Conservation (phyloP, 2,113 vertebrate genomes). For the Perca fluviatilis region DNA sequence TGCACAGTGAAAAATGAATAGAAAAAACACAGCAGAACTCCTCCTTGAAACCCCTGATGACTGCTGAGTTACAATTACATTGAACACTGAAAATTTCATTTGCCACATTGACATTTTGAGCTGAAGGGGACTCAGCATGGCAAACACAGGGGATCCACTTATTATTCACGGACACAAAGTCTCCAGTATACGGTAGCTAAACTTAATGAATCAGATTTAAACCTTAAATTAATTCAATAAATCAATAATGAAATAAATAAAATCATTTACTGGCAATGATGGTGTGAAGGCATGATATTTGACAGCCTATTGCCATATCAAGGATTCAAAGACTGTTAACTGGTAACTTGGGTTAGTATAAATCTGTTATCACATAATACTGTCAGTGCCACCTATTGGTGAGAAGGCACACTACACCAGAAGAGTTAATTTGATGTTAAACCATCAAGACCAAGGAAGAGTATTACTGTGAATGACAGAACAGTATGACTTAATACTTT, state of each 20-base stretch:
- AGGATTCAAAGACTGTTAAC: neutral
- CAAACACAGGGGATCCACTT: neutral
- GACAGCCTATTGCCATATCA: neutral
- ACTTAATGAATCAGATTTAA: conserved; percentile 1
- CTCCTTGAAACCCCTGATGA: neutral
- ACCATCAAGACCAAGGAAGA: neutral
- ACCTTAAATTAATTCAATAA: neutral
- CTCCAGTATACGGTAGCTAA: neutral
- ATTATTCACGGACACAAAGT: neutral
- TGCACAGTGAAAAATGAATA: conserved; percentile 1
- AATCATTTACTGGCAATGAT: neutral
- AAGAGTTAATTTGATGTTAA: neutral
- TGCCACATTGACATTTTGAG: conserved; percentile 12
- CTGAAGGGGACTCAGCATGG: neutral
- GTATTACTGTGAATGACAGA: neutral
- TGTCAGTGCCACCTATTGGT: conserved; percentile 61
- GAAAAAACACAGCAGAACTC: neutral
- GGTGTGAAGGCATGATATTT: neutral
- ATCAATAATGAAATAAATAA: too few species aligned
- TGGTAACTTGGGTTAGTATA: neutral
- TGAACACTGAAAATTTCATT: neutral
- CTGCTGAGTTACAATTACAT: neutral
- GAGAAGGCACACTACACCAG: neutral
- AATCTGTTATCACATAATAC: neutral
- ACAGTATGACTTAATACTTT: neutral